Evolutionary conservation across 1,140 invertebrate genomes (phyloP).

Genomic region (Philopotamus ludificatus): DNA sequence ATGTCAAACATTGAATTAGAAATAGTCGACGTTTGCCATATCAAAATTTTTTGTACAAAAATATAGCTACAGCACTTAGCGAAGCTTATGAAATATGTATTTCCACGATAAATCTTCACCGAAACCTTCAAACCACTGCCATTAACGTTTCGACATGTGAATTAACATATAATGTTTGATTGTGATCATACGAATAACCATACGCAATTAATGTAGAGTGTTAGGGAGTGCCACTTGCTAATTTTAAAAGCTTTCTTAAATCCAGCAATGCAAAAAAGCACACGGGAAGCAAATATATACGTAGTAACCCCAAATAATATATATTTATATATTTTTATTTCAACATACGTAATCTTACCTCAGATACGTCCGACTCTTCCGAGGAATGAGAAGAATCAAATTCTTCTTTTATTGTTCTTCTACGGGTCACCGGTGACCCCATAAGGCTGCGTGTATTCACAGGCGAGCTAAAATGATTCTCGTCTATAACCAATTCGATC

Average conservation of each 20-base stretch:
- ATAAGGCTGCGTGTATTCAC: constrained; percentile 23
- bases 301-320: constrained; percentile 8
- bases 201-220: no score
- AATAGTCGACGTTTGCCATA: no score
- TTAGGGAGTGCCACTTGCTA: constrained; percentile 16
- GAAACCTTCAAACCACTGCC: no score
- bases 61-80: no score
- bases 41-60: no score
- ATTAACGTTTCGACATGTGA: no score
- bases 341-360: constrained; percentile 33
- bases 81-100: no score
- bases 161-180: no score
- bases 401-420: no score
- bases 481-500: constrained; percentile 32
- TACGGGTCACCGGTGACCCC: constrained; percentile 30
- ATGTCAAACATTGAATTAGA: no score
- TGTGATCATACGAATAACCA: no score
- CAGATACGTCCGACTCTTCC: constrained; percentile 36
- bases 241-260: constrained; percentile 7
- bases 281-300: constrained; percentile 14
- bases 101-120: no score
- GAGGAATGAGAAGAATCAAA: constrained; percentile 26
- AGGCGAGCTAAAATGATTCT: constrained; percentile 40
- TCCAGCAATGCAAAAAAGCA: constrained; percentile 13
- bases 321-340: constrained; percentile 3